Percentiles rank a stretch among this genome's conserved stretches.
These are phyloP conservation scores for Oncorhynchus masou DNA, from an alignment of 2,113 vertebrate genomes.

Conservation along the genomic window DNA sequence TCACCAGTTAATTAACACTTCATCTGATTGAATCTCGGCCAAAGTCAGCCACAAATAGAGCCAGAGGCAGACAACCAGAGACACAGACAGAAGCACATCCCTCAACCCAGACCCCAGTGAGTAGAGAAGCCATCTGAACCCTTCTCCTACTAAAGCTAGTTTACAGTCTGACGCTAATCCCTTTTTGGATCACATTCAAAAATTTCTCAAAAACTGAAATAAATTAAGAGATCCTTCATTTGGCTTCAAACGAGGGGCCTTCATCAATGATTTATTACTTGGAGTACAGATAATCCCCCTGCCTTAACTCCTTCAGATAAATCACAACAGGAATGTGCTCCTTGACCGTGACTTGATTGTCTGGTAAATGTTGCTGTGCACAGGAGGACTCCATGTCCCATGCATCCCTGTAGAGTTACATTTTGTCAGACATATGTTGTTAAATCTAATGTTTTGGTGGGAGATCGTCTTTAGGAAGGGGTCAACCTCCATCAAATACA, in stretches of 20 bases:
- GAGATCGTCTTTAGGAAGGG: background rate
- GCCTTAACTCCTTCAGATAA: constrained; percentile 29
- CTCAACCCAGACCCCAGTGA: too few species aligned
- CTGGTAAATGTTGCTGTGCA: constrained; percentile 36
- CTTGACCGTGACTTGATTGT: constrained; percentile 20
- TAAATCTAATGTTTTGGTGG: background rate
- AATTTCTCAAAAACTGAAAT: constrained; percentile 27
- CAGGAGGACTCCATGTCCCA: constrained; percentile 12
- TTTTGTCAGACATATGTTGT: background rate
- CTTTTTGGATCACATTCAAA: constrained; percentile 31
- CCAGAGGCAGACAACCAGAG: too few species aligned
- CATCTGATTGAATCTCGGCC: too few species aligned
- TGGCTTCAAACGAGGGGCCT: constrained; percentile 7
- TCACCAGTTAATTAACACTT: too few species aligned
- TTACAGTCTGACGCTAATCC: background rate
- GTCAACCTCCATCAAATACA: background rate
- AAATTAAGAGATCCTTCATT: constrained; percentile 28
- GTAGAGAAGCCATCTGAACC: too few species aligned
- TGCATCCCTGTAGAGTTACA: too few species aligned
- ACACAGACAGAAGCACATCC: too few species aligned
- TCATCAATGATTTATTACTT: constrained; percentile 38
- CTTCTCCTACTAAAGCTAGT: too few species aligned
- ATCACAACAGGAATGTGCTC: constrained; percentile 52
- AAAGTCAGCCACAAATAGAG: too few species aligned
- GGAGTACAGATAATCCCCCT: constrained; percentile 27